Evolutionary conservation across 2,888 invertebrate species (phyloP).

Genomic region (Leucozona laternaria): DNA sequence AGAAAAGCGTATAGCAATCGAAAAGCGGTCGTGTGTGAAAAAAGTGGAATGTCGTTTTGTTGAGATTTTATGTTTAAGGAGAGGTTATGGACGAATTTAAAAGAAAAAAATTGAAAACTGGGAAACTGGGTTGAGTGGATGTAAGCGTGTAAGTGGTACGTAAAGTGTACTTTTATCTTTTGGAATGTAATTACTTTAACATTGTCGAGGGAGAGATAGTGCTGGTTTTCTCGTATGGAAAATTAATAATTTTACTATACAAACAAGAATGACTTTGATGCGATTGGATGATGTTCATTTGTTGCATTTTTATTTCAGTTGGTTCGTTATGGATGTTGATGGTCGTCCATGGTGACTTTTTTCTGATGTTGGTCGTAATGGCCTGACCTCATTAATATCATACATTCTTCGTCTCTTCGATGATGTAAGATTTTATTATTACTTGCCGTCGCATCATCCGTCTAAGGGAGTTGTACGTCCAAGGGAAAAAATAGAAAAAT

Average conservation of each 20-base stretch:
- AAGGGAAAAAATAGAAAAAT: no score
- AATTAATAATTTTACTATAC: constrained; percentile 16
- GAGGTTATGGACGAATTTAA: neutral
- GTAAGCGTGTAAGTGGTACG: constrained; percentile 31
- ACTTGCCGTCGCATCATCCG: no score
- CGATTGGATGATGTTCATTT: neutral
- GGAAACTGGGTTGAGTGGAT: neutral
- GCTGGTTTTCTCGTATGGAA: constrained; percentile 6
- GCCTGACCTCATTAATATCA: neutral
- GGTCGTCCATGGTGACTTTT: neutral
- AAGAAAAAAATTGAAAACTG: neutral
- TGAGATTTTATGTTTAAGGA: constrained; percentile 50
- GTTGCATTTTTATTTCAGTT: constrained; percentile 1
- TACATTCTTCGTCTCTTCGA: neutral
- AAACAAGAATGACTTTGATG: neutral
- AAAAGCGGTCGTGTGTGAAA: constrained; percentile 71
- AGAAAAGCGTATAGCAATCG: constrained; percentile 57
- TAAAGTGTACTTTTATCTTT: constrained; percentile 39
- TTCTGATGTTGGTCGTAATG: neutral
- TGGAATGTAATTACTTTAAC: constrained; percentile 23
- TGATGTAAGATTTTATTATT: neutral
- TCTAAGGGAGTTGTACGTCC: no score
- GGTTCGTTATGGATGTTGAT: neutral
- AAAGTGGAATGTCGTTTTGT: constrained; percentile 51
- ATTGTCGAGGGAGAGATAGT: neutral